Base-by-base conservation (phyloP, 1,140 invertebrate genomes). In the Archegozetes longisetosus region DNA sequence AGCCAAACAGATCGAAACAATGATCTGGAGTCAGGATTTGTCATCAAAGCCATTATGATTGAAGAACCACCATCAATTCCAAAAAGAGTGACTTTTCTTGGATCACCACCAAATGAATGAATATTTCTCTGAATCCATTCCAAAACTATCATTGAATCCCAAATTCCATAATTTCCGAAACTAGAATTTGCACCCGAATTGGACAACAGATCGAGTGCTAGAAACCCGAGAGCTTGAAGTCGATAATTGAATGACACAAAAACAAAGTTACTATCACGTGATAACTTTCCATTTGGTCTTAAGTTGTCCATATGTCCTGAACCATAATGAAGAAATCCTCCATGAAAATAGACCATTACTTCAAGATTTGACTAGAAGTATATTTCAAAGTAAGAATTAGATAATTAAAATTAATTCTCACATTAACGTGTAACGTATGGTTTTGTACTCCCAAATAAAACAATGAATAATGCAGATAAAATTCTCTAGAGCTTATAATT, bases 311-410 rank as follows among this genome's bases (percentile, higher is more conserved):
- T 40, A 50, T 67, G 61, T 2, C 66, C 61, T 20, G 53, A 61
- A 9, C 66, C 64, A 49, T 64, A 67, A 27, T 65, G 61, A 0
- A 68, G 54, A 50, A 67, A 68, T 4, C 95, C 94, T 0, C 93
- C 94, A 69, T 98, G 93, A 62, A 98, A 91, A 73, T 95, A 94
- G 51, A 98, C 82, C 83, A 95, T 86, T 1, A 98, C 88, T 29
- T 63, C 55, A 23, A 63, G 51, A 49, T 48, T 32, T 17, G 54
- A 46, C 60, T 61, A 25, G 12, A 26, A 40, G 6, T 40, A 9
- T 40, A 40, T 40, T 9, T 40, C 17, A 9, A 40, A 40, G 17
- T 6, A 40, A 40, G 17, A 40, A 40, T n/a, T n/a, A n/a, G n/a
- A n/a, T n/a, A n/a, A n/a, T n/a, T n/a, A n/a, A n/a, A n/a, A n/a